phyloP scores from a whole-genome alignment of 1,140 invertebrate genomes.

The Pogonomyrmex californicus region DNA sequence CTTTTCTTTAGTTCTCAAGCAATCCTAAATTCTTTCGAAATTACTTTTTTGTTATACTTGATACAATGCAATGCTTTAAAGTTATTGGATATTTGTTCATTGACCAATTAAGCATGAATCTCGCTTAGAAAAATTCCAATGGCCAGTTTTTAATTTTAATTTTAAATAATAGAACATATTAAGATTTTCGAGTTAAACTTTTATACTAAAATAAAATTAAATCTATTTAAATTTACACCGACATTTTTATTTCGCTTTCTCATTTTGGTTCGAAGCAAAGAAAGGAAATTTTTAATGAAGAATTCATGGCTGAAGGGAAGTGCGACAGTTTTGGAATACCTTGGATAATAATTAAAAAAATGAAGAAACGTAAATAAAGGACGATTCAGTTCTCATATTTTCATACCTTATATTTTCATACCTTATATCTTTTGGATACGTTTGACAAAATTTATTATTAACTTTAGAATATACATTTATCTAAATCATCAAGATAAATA shows the following conservation, averaged over 20 bases:
- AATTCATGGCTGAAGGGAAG: not conserved
- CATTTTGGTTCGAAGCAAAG: not conserved
- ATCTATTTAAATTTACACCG: not conserved
- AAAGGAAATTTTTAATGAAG: not conserved
- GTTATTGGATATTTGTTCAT: not conserved
- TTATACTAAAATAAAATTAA: not conserved
- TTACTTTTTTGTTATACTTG: not conserved
- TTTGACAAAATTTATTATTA: not conserved
- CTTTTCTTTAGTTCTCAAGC: not conserved
- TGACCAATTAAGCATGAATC: not conserved
- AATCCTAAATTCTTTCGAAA: constrained; percentile 8
- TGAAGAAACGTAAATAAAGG: not conserved
- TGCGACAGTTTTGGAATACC: not conserved
- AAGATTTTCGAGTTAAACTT: not conserved
- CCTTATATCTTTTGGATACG: not conserved
- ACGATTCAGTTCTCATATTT: constrained; percentile 1
- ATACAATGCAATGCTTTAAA: not conserved
- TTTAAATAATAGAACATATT: not conserved
- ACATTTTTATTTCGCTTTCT: not conserved
- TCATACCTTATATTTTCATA: not conserved
- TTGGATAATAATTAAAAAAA: not conserved
- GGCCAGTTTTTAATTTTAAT: not conserved
- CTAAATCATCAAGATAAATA: not conserved
- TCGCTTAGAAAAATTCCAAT: not conserved
- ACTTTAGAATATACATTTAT: not conserved